Percentiles rank a stretch among this genome's conserved stretches.
Conservation (phyloP, 2,888 invertebrate species). For the Drosophila mercatorum region DNA sequence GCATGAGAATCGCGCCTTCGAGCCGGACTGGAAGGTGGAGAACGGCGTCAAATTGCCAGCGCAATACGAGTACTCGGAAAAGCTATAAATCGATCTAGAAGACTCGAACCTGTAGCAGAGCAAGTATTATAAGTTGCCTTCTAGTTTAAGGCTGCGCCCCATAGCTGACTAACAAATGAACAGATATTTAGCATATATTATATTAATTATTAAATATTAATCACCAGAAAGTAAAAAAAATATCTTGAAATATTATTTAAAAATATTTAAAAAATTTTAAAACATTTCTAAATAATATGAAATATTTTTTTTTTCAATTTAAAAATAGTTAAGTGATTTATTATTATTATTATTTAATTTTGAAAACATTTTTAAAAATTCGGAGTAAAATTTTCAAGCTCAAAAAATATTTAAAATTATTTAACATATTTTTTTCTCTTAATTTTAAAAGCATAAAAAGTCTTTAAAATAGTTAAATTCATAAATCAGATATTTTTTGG, state of each 20-base stretch:
- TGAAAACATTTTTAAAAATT: too few species aligned
- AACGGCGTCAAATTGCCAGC: slow-evolving; percentile 57
- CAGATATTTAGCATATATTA: background rate
- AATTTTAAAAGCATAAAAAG: background rate
- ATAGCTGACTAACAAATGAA: slow-evolving; percentile 1
- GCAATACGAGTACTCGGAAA: slow-evolving; percentile 57
- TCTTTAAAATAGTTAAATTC: background rate
- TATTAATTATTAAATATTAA: background rate
- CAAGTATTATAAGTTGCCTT: slow-evolving; percentile 58
- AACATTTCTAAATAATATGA: too few species aligned
- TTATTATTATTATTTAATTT: too few species aligned
- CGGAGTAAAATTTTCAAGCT: too few species aligned
- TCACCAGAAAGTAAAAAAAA: background rate
- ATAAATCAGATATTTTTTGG: background rate
- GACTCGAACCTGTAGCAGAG: slow-evolving; percentile 1
- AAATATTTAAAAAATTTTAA: background rate
- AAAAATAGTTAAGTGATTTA: too few species aligned
- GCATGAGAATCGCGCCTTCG: slow-evolving; percentile 76
- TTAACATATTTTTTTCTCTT: background rate
- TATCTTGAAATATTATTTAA: background rate
- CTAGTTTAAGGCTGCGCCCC: slow-evolving; percentile 7
- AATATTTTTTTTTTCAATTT: background rate
- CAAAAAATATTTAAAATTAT: too few species aligned
- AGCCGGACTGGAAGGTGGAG: slow-evolving; percentile 80
- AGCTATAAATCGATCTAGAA: slow-evolving; percentile 40